Percentiles rank a stretch among this genome's conserved stretches.
Conservation (phyloP, 2,888 invertebrate species). For the Altica lythri region DNA sequence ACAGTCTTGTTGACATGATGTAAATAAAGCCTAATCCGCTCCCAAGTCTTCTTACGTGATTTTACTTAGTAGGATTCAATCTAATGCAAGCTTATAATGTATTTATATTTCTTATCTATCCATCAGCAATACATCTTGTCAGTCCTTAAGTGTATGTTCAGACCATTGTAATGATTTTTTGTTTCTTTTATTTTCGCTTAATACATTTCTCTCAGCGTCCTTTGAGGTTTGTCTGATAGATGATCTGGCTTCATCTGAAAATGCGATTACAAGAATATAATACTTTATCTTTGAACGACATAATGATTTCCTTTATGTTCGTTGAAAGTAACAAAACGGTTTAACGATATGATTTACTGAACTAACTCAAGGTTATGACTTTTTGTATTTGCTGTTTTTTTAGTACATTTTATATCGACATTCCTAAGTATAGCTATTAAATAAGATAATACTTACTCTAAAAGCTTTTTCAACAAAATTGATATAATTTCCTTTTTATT, state of each 20-base stretch:
- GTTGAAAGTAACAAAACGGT: constrained; percentile 14
- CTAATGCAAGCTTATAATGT: constrained; percentile 22
- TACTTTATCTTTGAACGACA: constrained; percentile 12
- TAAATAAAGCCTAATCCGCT: constrained; percentile 8
- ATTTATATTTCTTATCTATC: constrained; percentile 24
- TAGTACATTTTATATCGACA: too few species aligned
- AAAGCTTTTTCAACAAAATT: too few species aligned
- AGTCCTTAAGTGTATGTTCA: constrained; percentile 24
- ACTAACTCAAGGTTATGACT: neutral
- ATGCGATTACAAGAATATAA: constrained; percentile 17
- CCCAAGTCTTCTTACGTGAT: constrained; percentile 17
- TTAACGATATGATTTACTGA: neutral
- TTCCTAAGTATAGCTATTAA: too few species aligned
- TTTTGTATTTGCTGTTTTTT: neutral
- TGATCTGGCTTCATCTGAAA: constrained; percentile 18
- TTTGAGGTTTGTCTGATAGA: constrained; percentile 18
- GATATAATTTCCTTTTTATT: too few species aligned
- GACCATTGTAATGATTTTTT: constrained; percentile 23
- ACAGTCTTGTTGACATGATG: too few species aligned
- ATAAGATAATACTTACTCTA: too few species aligned
- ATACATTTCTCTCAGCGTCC: constrained; percentile 24
- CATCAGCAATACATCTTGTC: constrained; percentile 29
- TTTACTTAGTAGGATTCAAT: constrained; percentile 17
- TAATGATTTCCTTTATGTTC: constrained; percentile 20
- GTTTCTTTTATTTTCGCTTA: constrained; percentile 25